A percentile compares a stretch with the other conserved stretches of the same genome.
These are phyloP conservation scores for Mohoua ochrocephala DNA, from an alignment of 2,113 vertebrate genomes.

Conservation along the genomic window DNA sequence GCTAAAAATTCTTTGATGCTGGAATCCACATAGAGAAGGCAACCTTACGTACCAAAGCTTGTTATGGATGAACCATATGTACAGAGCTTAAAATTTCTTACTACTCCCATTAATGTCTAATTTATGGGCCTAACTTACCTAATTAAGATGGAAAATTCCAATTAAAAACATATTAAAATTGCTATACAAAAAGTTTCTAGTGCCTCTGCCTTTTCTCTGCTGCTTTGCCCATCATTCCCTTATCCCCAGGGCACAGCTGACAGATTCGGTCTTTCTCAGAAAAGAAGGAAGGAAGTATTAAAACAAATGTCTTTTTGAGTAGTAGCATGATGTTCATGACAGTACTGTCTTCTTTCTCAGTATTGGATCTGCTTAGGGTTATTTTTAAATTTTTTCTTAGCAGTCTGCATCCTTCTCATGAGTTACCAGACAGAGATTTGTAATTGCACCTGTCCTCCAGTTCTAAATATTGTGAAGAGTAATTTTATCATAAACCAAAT, in stretches of 20 bases:
- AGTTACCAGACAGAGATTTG: background rate
- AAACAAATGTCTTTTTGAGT: background rate
- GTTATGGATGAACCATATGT: background rate
- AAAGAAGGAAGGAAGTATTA: background rate
- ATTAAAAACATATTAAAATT: background rate
- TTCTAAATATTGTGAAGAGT: background rate
- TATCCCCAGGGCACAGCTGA: background rate
- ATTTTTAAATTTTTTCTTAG: background rate
- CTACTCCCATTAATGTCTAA: background rate
- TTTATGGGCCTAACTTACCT: background rate
- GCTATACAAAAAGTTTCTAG: background rate
- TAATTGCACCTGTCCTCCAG: background rate
- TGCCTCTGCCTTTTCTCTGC: background rate
- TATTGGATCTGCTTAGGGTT: rapidly evolving
- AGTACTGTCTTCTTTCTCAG: background rate
- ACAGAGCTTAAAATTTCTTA: background rate
- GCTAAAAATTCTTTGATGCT: background rate
- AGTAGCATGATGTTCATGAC: background rate
- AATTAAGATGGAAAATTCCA: background rate
- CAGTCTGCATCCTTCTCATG: background rate
- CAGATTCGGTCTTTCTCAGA: background rate
- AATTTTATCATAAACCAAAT: background rate
- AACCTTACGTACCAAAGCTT: background rate
- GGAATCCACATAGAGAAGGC: background rate
- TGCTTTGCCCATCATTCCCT: background rate